These are phyloP conservation scores for Sycophila texana DNA, from an alignment of 2,888 invertebrate species.

Conservation along the genomic window DNA sequence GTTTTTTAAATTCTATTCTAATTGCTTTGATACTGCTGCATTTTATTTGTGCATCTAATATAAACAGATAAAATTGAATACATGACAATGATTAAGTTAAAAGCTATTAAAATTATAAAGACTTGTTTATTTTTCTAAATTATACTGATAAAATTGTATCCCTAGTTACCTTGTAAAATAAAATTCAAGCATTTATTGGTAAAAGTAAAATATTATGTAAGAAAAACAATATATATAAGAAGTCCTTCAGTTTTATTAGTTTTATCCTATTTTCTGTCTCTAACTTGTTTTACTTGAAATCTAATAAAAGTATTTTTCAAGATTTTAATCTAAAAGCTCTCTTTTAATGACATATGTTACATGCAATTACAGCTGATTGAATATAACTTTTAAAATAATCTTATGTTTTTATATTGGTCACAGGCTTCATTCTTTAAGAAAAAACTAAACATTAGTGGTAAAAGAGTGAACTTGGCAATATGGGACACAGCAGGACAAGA, in stretches of 20 bases:
- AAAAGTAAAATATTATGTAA: not conserved
- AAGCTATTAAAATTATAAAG: no score
- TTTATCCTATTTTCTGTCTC: not conserved
- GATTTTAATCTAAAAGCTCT: no score
- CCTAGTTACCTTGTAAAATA: not conserved
- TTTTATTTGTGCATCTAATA: no score
- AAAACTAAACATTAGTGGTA: slow-evolving; percentile 92
- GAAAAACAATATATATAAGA: not conserved
- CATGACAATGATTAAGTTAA: no score
- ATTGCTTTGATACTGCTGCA: no score
- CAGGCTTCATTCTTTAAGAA: slow-evolving; percentile 98
- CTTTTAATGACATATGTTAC: not conserved
- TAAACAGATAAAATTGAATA: no score
- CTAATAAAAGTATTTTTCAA: no score
- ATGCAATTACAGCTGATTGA: not conserved
- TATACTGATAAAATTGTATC: no score
- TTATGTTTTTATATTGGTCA: slow-evolving; percentile 63
- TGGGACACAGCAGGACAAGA: slow-evolving; percentile 99
- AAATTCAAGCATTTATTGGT: not conserved
- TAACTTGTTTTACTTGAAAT: not conserved
- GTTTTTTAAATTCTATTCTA: no score
- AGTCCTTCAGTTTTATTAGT: slow-evolving; percentile 13
- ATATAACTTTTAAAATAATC: not conserved
- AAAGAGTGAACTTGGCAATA: slow-evolving; percentile 91
- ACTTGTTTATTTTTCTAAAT: no score